These are phyloP conservation scores for Patiria pectinifera DNA, from an alignment of 53 echinoderm and acorn worm genomes.

Conservation along the genomic window DNA sequence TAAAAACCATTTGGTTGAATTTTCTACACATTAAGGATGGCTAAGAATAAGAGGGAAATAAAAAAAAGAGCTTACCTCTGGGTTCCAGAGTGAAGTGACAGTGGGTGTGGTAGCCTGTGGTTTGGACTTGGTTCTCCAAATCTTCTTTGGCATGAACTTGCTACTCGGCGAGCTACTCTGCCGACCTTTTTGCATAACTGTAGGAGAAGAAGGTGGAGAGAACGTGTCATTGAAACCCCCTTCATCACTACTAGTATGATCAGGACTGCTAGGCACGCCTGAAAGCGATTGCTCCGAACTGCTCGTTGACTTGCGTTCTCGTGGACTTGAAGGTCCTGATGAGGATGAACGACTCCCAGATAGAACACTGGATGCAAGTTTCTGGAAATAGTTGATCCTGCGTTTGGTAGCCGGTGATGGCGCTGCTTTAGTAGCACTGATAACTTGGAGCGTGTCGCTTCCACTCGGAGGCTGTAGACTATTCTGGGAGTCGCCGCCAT, in stretches of 20 bases:
- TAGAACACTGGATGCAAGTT: conserved; percentile 56
- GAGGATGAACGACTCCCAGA: conserved; percentile 59
- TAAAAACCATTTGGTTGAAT: too few species aligned
- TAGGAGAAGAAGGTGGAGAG: conserved; percentile 69
- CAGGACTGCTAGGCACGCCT: conserved; percentile 45
- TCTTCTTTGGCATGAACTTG: conserved; percentile 70
- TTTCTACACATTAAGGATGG: too few species aligned
- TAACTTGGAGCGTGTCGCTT: conserved; percentile 34
- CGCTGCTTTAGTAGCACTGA: background rate
- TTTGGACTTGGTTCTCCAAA: conserved; percentile 72
- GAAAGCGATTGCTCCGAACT: conserved; percentile 38
- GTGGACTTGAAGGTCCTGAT: conserved; percentile 44
- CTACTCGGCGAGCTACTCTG: conserved; percentile 68
- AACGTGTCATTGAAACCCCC: conserved; percentile 55
- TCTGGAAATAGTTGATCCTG: conserved; percentile 64
- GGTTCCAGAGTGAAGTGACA: conserved; percentile 62
- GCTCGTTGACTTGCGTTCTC: conserved; percentile 39
- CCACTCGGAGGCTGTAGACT: conserved; percentile 36
- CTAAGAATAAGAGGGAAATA: background rate
- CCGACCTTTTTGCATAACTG: conserved; percentile 77
- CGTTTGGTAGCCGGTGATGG: conserved; percentile 68
- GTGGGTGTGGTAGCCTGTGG: conserved; percentile 41
- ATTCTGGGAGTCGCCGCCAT: conserved; percentile 26
- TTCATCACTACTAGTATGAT: conserved; percentile 64
- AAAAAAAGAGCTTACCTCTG: conserved; percentile 65